These are phyloP conservation scores for Rhodinocichla rosea DNA, from an alignment of 2,113 vertebrate genomes.

Conservation along the genomic window DNA sequence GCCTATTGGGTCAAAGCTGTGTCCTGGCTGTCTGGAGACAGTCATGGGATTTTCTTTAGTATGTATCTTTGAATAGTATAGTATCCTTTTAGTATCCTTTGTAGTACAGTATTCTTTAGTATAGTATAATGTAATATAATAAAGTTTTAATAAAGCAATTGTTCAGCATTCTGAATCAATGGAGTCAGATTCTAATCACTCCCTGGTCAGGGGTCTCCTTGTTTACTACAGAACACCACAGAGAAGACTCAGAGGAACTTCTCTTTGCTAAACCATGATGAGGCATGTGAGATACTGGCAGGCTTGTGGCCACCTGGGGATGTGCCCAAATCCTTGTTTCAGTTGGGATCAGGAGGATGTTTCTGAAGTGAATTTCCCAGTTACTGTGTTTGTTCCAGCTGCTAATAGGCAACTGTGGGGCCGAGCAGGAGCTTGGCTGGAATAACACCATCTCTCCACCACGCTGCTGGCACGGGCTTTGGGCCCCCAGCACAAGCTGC, in stretches of 20 bases:
- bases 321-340: not conserved
- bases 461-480: fast-evolving
- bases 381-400: not conserved
- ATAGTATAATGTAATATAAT: too few species aligned
- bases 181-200: too few species aligned
- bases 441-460: fast-evolving
- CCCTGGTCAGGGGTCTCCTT: too few species aligned
- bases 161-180: too few species aligned
- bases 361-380: not conserved
- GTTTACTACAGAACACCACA: not conserved
- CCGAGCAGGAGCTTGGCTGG: not conserved
- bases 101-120: too few species aligned
- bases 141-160: too few species aligned
- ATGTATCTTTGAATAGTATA: too few species aligned
- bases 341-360: not conserved
- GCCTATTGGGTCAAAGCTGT: too few species aligned
- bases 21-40: too few species aligned
- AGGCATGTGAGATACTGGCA: not conserved
- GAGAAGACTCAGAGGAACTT: not conserved
- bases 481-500: not conserved
- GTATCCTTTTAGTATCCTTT: too few species aligned
- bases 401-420: not conserved
- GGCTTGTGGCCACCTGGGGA: not conserved
- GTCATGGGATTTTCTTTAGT: too few species aligned
- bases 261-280: not conserved